These are phyloP conservation scores for Bathybates hornii DNA, from an alignment of 2,113 vertebrate genomes.

Conservation along the genomic window DNA sequence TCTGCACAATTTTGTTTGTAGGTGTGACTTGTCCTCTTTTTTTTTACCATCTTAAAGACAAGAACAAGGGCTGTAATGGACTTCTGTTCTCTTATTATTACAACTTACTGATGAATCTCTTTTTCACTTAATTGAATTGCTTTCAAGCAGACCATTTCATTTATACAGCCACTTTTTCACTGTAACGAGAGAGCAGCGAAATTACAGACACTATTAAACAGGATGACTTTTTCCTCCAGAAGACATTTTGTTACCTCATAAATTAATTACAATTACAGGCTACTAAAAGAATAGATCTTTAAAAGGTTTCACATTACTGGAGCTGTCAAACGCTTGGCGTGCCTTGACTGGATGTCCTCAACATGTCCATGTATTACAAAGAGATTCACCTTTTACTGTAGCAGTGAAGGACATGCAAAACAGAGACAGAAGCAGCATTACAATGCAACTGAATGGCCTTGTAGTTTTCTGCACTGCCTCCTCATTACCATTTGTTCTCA, in stretches of 20 bases:
- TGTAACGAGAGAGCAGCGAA: neutral
- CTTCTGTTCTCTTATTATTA: neutral
- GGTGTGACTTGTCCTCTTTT: neutral
- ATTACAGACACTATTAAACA: neutral
- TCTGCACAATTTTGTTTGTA: neutral
- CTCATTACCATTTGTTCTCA: conserved; percentile 42
- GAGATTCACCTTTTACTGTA: conserved; percentile 17
- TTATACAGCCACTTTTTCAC: neutral
- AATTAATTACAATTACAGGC: neutral
- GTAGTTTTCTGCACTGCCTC: neutral
- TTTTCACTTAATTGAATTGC: conserved; percentile 2
- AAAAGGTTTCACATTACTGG: neutral
- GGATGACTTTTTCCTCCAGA: neutral
- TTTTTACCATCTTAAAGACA: neutral
- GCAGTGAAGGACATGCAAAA: conserved; percentile 39
- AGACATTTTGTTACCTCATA: neutral
- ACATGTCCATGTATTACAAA: neutral
- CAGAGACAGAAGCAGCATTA: neutral
- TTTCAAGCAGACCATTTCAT: neutral
- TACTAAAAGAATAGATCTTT: neutral
- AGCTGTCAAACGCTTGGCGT: neutral
- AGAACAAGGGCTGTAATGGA: neutral
- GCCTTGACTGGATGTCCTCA: neutral
- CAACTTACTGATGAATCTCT: neutral
- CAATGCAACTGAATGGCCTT: neutral